Percentiles rank a stretch among this genome's conserved stretches.
Conservation (phyloP, 2,888 invertebrate species). For the Cosmopolites sordidus region DNA sequence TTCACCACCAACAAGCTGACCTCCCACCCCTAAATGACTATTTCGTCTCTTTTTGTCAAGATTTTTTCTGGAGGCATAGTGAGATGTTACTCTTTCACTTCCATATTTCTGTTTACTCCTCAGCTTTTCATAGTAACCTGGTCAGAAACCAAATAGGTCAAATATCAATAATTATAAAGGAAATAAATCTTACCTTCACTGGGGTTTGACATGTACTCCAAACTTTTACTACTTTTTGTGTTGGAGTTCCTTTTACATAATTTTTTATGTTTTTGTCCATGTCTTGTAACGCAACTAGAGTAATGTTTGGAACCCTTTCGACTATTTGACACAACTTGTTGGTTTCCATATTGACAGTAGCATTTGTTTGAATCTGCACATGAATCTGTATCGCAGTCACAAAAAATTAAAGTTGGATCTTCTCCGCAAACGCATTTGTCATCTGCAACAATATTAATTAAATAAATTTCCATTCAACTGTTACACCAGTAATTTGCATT, state of each 20-base stretch:
- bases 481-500: too few species aligned
- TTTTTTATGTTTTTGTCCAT: constrained; percentile 39
- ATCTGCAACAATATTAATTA: constrained; percentile 14
- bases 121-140: constrained; percentile 51
- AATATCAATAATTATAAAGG: too few species aligned
- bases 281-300: constrained; percentile 17
- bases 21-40: constrained; percentile 19
- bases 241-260: constrained; percentile 45
- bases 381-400: constrained; percentile 81
- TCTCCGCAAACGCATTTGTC: constrained; percentile 62
- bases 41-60: constrained; percentile 20
- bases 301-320: constrained; percentile 36
- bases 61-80: constrained; percentile 3
- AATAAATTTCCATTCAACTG: too few species aligned
- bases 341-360: constrained; percentile 58
- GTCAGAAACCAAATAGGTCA: too few species aligned
- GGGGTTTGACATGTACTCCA: constrained; percentile 55
- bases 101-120: constrained; percentile 32
- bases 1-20: constrained; percentile 1
- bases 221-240: constrained; percentile 47
- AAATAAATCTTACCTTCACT: constrained; percentile 40
- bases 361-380: constrained; percentile 85
- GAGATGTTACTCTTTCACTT: constrained; percentile 23
- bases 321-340: neutral
- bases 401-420: constrained; percentile 54